Conservation (phyloP, 2,888 invertebrate genomes). For the Acleris holmiana region DNA sequence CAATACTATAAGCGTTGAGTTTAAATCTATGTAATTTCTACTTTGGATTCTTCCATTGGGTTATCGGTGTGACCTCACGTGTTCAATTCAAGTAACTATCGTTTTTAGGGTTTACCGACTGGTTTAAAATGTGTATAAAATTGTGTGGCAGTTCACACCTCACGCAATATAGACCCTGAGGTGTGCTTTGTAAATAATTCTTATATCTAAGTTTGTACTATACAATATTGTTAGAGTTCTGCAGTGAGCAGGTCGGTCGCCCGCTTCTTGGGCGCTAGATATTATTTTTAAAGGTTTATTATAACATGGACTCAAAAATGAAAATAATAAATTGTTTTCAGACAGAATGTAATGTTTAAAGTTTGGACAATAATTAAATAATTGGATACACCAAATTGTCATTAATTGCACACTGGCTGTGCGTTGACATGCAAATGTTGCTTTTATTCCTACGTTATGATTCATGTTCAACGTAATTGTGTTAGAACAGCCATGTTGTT, state of each 20-base stretch:
- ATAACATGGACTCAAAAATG: slow-evolving; percentile 49
- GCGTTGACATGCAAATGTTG: slow-evolving; percentile 32
- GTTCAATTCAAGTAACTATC: slow-evolving; percentile 63
- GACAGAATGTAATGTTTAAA: slow-evolving; percentile 74
- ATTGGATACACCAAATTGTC: slow-evolving; percentile 60
- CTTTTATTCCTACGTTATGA: slow-evolving; percentile 29
- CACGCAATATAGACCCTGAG: slow-evolving; percentile 62
- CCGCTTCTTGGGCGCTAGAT: slow-evolving; percentile 38
- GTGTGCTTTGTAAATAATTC: slow-evolving; percentile 79
- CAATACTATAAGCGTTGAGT: slow-evolving; percentile 45
- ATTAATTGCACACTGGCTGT: slow-evolving; percentile 42
- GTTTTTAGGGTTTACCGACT: slow-evolving; percentile 50
- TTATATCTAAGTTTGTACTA: slow-evolving; percentile 77
- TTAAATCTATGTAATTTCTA: slow-evolving; percentile 46
- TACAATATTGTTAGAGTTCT: slow-evolving; percentile 68
- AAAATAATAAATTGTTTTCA: slow-evolving; percentile 50
- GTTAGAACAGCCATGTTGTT: slow-evolving; percentile 57
- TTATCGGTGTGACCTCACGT: slow-evolving; percentile 64
- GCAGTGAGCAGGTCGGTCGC: slow-evolving; percentile 49
- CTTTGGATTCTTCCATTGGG: slow-evolving; percentile 43
- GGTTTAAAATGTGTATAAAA: slow-evolving; percentile 53
- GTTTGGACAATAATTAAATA: slow-evolving; percentile 78
- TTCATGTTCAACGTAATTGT: slow-evolving; percentile 38
- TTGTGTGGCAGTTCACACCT: slow-evolving; percentile 60
- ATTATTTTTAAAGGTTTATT: slow-evolving; percentile 47